Conservation (phyloP, 1,140 invertebrate species). For the Trinorchestia longiramus region DNA sequence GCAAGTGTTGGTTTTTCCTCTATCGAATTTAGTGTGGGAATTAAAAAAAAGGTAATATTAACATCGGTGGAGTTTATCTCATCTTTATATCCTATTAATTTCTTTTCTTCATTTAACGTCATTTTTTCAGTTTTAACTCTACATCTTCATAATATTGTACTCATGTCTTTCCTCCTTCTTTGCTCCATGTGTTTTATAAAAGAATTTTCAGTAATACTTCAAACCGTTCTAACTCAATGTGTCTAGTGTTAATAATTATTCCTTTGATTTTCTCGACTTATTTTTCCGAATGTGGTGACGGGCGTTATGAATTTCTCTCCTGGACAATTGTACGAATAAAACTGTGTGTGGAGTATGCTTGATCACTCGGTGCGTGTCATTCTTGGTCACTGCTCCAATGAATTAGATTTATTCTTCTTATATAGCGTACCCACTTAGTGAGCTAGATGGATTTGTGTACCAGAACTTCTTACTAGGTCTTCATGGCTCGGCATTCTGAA, state of each 20-base stretch:
- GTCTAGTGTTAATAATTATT: background rate
- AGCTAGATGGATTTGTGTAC: too few species aligned
- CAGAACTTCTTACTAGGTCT: too few species aligned
- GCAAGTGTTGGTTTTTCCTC: too few species aligned
- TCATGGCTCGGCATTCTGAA: background rate
- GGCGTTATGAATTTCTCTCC: background rate
- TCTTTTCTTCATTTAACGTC: background rate
- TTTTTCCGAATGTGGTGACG: background rate
- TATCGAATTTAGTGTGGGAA: background rate
- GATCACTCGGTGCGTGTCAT: background rate
- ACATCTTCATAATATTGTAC: background rate
- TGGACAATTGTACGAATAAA: background rate
- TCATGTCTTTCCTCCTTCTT: background rate
- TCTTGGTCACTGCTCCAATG: background rate
- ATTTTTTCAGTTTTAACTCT: background rate
- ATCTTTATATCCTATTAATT: background rate
- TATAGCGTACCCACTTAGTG: background rate
- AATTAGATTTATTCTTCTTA: background rate
- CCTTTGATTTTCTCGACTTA: background rate
- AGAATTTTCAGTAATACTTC: background rate
- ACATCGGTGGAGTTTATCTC: background rate
- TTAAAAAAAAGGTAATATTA: background rate
- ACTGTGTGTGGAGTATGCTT: background rate
- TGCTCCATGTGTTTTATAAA: background rate
- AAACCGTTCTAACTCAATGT: background rate